Evolutionary conservation across 1,140 invertebrate genomes (phyloP).

Genomic region (Brevipalpus yothersi): DNA sequence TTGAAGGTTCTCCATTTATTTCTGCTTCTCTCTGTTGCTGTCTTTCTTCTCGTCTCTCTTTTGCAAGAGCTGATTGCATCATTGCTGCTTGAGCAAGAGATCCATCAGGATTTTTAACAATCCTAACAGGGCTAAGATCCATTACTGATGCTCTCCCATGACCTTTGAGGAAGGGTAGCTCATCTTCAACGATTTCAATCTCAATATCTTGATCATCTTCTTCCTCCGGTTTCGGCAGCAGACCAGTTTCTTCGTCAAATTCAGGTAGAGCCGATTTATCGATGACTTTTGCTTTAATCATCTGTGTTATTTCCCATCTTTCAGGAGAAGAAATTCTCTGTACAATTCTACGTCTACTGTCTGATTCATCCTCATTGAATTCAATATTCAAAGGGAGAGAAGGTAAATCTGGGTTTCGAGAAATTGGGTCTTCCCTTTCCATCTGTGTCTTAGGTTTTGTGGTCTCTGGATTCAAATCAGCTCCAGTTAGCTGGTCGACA

Average conservation of each 20-base stretch:
- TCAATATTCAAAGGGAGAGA: constrained; percentile 9
- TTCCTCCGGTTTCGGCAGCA: constrained; percentile 52
- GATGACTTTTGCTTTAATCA: constrained; percentile 58
- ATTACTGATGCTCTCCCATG: constrained; percentile 54
- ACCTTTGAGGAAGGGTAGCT: constrained; percentile 74
- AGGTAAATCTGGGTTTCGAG: constrained; percentile 60
- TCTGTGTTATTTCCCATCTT: constrained; percentile 39
- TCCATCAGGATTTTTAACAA: constrained; percentile 98
- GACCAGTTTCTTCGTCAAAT: constrained; percentile 67
- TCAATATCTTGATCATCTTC: constrained; percentile 92
- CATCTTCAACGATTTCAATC: constrained; percentile 95
- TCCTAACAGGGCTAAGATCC: constrained; percentile 79
- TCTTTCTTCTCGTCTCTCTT: constrained; percentile 79
- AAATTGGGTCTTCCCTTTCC: constrained; percentile 33
- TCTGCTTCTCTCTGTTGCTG: constrained; percentile 75
- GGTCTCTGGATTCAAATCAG: constrained; percentile 56
- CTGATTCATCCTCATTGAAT: constrained; percentile 30
- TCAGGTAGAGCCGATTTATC: constrained; percentile 69
- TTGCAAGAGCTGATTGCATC: constrained; percentile 95
- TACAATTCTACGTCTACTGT: constrained; percentile 42
- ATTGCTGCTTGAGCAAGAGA: constrained; percentile 90
- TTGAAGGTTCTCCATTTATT: constrained; percentile 55
- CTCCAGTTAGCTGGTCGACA: constrained; percentile 79
- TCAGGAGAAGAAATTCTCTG: constrained; percentile 89
- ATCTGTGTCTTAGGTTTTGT: constrained; percentile 15